Evolutionary conservation across 2,797 vertebrate genomes (phyloP).

Genomic region (Lepilemur septentrionalis): DNA sequence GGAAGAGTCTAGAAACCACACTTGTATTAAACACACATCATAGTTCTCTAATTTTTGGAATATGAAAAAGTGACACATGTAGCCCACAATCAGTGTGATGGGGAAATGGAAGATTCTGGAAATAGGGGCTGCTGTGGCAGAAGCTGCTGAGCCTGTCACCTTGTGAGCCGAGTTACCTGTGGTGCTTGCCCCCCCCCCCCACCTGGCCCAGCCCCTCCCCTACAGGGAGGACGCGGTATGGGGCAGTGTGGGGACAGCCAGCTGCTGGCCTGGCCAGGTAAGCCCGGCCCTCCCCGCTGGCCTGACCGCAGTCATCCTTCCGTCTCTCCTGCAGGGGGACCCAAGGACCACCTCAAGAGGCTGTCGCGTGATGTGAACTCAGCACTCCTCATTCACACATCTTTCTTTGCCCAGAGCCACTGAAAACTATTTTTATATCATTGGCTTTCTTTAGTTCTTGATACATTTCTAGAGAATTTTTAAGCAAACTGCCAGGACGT

Average conservation of each 20-base stretch:
- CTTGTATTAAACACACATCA: accelerated
- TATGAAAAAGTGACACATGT: neutral
- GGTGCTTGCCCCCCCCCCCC: neutral
- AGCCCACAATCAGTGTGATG: neutral
- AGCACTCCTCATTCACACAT: conserved; percentile 34
- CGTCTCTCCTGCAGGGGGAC: conserved; percentile 87
- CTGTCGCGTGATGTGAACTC: conserved; percentile 94
- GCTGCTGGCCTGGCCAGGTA: too few species aligned
- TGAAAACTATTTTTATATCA: conserved; percentile 89
- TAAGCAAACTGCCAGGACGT: conserved; percentile 78
- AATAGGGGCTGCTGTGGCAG: too few species aligned
- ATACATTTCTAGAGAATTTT: conserved; percentile 80
- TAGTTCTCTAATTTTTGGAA: neutral
- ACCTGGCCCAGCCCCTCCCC: too few species aligned
- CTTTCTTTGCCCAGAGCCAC: conserved; percentile 84
- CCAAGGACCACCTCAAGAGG: conserved; percentile 92
- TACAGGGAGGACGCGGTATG: too few species aligned
- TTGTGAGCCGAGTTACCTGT: neutral
- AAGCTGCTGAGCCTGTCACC: neutral
- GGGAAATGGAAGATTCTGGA: neutral
- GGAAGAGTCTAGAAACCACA: neutral
- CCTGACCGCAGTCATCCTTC: neutral
- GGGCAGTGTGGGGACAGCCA: too few species aligned
- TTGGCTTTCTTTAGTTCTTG: conserved; percentile 82
- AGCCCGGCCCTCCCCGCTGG: too few species aligned